Evolutionary conservation across 2,888 invertebrate genomes (phyloP), one percentile per base, ranked within the genome.

Genomic region (Dynastes tityus): DNA sequence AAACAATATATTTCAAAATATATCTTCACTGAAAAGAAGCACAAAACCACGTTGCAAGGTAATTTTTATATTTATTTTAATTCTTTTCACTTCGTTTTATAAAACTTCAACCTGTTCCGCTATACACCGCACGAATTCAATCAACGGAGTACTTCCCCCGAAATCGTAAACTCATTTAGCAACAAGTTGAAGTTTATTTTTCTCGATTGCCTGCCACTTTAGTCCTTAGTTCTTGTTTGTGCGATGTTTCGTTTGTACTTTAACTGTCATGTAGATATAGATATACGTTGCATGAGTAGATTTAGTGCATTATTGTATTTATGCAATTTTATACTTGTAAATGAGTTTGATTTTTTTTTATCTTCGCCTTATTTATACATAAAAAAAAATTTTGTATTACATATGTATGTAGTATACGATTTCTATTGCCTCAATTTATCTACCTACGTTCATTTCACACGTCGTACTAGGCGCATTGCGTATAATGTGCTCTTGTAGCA

Each of bases 21-120:
- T 67, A 16, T 71, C 83, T 79, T 81, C 82, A 82, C 81, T 77
- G 82, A 76, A 83, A 32, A 80, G 82, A 82, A 82, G 81, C 80
- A 78, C 81, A 81, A 32, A 80, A 78, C 81, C 81, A 81, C 78
- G 80, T 81, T 55, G 82, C 83, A 84, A 84, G 83, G 82, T 83
- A 81, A 83, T 79, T 77, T 58, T 55, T n/a, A 55, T 37, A 71
- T 58, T 58, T 22, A 76, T 74, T 29, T 78, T 49, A 73, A 78
- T 74, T 67, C 29, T 74, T 77, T 76, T 67, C 53, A 40, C 53
- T 37, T 73, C 51, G 32, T 55, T 71, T 51, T 61, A 49, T 76
- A 61, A 70, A 58, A 51, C 58, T 70, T 77, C 58, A 58, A 37
- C 55, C 29, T 70, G 58, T 70, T 70, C 58, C 32, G 58, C 32